Conservation (phyloP, 2,888 invertebrate species). For the Mycalesis mineus region DNA sequence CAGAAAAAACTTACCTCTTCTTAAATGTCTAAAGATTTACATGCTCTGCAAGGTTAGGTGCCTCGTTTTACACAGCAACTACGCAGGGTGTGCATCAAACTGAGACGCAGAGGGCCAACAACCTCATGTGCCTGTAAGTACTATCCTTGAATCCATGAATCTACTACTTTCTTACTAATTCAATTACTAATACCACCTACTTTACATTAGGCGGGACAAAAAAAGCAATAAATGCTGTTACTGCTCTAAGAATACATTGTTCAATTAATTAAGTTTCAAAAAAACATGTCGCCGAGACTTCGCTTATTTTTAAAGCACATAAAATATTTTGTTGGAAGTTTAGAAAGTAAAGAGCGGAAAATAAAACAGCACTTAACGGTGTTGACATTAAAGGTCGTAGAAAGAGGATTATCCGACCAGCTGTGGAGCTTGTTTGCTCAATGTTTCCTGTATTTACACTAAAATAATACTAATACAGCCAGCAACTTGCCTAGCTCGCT, state of each 20-base stretch:
- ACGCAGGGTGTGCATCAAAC: too few relatives aligned
- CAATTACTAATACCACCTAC: too few relatives aligned
- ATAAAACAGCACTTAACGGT: constrained; percentile 7
- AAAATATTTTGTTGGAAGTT: not conserved
- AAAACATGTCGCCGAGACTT: constrained; percentile 23
- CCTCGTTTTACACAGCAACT: too few relatives aligned
- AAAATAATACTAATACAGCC: not conserved
- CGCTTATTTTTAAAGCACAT: not conserved
- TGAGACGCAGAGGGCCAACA: too few relatives aligned
- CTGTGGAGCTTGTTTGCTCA: constrained; percentile 4
- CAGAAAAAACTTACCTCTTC: too few relatives aligned
- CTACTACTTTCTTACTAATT: too few relatives aligned
- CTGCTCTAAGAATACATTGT: not conserved
- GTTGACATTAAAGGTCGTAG: constrained; percentile 8
- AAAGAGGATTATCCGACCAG: constrained; percentile 4
- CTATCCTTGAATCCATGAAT: too few relatives aligned
- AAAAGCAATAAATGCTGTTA: too few relatives aligned
- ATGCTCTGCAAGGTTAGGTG: too few relatives aligned
- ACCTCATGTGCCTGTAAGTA: too few relatives aligned
- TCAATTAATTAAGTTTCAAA: not conserved
- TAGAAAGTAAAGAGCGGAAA: not conserved
- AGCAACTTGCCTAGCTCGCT: not conserved
- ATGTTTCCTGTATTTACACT: constrained; percentile 1
- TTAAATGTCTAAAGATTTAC: too few relatives aligned
- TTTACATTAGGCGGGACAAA: too few relatives aligned